Conservation (phyloP, 2,113 vertebrate species). For the Tachysurus vachellii region DNA sequence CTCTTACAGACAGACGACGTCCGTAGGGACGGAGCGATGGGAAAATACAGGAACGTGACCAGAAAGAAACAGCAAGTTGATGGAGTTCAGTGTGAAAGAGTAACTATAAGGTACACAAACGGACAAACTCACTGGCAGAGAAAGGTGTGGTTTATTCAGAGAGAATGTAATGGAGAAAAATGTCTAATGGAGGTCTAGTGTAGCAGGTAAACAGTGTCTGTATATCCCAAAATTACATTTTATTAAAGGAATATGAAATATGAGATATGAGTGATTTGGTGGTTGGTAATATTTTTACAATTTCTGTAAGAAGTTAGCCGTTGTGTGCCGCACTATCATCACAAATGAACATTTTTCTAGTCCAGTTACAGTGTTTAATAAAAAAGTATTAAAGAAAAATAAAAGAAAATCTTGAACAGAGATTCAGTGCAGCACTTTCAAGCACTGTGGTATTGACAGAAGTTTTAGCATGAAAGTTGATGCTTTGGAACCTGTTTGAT, state of each 20-base stretch:
- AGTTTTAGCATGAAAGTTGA: background rate
- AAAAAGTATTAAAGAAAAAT: no score
- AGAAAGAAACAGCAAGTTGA: background rate
- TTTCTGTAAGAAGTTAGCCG: background rate
- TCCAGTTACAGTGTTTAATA: background rate
- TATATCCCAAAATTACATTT: background rate
- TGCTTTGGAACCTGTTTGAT: background rate
- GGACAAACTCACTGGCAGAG: background rate
- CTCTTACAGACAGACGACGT: slow-evolving; percentile 26
- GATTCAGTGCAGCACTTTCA: background rate
- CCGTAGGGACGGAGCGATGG: slow-evolving; percentile 4
- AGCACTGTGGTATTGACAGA: background rate
- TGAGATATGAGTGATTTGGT: background rate
- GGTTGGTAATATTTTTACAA: background rate
- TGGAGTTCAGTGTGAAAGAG: background rate
- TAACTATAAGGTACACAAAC: background rate
- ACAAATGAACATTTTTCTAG: background rate
- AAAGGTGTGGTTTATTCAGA: background rate
- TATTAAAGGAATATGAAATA: no score
- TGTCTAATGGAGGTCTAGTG: background rate
- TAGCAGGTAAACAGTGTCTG: background rate
- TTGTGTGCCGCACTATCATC: background rate
- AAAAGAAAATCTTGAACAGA: no score
- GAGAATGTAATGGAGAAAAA: background rate
- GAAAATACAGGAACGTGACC: slow-evolving; percentile 20